A percentile compares a stretch with the other conserved stretches of the same genome.
Conservation (phyloP, 2,113 vertebrate species). For the Hemibagrus wyckioides region DNA sequence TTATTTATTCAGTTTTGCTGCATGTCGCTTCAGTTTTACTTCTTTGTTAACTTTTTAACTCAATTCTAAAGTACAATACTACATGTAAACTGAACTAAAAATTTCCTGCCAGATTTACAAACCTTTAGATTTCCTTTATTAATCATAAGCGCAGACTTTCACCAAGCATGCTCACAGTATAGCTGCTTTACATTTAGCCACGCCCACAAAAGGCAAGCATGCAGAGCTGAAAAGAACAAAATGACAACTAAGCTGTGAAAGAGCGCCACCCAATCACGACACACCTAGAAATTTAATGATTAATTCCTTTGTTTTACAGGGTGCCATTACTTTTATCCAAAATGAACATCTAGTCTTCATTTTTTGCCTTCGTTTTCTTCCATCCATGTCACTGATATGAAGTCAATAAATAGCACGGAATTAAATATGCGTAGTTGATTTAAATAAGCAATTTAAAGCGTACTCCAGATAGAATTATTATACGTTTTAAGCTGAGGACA, state of each 20-base stretch:
- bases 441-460: not conserved
- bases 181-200: not conserved
- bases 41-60: not conserved
- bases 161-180: not conserved
- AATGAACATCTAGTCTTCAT: not conserved
- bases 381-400: not conserved
- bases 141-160: not conserved
- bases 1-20: not conserved
- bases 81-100: not conserved
- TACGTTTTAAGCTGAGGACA: not conserved
- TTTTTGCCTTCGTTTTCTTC: not conserved
- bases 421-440: not conserved
- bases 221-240: not conserved
- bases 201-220: not conserved
- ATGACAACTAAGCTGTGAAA: not conserved
- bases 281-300: too few relatives aligned
- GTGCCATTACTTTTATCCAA: not conserved
- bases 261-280: too few relatives aligned
- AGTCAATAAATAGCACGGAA: not conserved
- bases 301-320: too few relatives aligned
- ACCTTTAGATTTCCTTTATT: not conserved
- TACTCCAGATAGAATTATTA: not conserved
- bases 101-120: not conserved
- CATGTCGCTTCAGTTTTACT: not conserved
- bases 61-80: not conserved